Base-by-base conservation (phyloP, 2,888 invertebrate species). In the Branchipolynoe longqiensis region DNA sequence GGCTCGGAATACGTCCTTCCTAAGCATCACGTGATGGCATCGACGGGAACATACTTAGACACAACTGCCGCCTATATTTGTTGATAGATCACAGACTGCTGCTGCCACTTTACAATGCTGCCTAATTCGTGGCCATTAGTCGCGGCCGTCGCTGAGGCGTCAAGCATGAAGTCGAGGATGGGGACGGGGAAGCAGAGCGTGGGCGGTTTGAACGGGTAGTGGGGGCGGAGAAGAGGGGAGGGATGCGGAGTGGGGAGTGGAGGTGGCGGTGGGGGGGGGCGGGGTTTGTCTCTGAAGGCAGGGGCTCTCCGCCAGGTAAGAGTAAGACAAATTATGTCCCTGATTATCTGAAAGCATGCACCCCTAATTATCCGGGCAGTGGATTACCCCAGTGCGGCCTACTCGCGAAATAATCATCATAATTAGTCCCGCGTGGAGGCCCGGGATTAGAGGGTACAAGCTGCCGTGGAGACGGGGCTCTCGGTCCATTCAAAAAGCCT, bases 321-420 rank as follows among this genome's bases (percentile, higher is more conserved):
- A 78, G 78, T 48, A 78, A 41, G 78, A 78, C 78, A 48, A 54
- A 78, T 78, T 78, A 54, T 41, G 78, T 28, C 54, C 54, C 25
- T 78, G 54, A 78, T 78, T 78, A 78, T 41, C 48, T 31, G 18
- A 48, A 78, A 25, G 78, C 78, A n/a, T 25, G 48, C 18, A 18
- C 28, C n/a, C 54, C 48, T 78, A 78, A 78, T 78, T 78, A 78
- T 78, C 78, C 25, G 2, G 48, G n/a, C n/a, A 33, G 28, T 48
- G 78, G 48, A 48, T 78, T 48, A 25, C 48, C 48, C 41, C n/a
- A 31, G 48, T 78, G 48, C 78, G 54, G 54, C 78, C 48, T 48
- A 48, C 78, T 78, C 33, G 78, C 41, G 78, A 78, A 78, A 78
- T 78, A 78, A 78, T 78, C 78, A 78, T 54, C 54, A 78, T 78